A percentile compares a stretch with the other conserved stretches of the same genome.
These are phyloP conservation scores for Grallaria varia DNA, from an alignment of 2,113 vertebrate species.

Conservation along the genomic window DNA sequence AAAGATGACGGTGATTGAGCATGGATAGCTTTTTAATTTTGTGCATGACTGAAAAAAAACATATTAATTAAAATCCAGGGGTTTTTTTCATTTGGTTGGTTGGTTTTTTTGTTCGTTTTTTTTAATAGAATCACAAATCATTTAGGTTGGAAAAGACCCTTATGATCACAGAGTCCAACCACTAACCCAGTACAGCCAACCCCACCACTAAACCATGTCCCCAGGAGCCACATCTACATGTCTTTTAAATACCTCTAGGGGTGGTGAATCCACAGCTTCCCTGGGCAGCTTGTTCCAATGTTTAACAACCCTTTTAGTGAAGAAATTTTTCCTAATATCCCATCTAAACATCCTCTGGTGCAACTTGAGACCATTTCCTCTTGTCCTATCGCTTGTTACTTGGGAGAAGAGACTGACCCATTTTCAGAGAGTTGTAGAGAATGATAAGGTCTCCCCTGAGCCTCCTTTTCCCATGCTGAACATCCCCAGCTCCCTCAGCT, in stretches of 20 bases:
- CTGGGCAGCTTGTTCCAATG: accelerated
- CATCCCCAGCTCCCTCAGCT: neutral
- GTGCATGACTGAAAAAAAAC: neutral
- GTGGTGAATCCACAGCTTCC: accelerated
- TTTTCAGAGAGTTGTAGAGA: neutral
- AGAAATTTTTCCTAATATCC: neutral
- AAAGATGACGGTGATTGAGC: neutral
- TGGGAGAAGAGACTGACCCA: neutral
- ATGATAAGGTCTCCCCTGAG: neutral
- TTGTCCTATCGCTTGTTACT: neutral
- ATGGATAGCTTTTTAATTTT: slow-evolving; percentile 39
- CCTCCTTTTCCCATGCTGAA: neutral
- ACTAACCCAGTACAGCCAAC: neutral
- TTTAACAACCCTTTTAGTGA: neutral
- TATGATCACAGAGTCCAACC: neutral
- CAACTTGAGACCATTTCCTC: neutral
- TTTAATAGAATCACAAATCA: neutral
- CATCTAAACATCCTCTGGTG: neutral
- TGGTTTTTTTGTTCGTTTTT: neutral
- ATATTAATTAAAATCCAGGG: slow-evolving; percentile 55
- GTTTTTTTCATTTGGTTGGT: neutral
- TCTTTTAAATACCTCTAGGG: neutral
- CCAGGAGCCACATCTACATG: neutral
- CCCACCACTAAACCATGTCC: neutral
- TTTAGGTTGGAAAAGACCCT: neutral